Base-by-base conservation (phyloP, 2,113 vertebrate genomes). In the Tiliqua scincoides region DNA sequence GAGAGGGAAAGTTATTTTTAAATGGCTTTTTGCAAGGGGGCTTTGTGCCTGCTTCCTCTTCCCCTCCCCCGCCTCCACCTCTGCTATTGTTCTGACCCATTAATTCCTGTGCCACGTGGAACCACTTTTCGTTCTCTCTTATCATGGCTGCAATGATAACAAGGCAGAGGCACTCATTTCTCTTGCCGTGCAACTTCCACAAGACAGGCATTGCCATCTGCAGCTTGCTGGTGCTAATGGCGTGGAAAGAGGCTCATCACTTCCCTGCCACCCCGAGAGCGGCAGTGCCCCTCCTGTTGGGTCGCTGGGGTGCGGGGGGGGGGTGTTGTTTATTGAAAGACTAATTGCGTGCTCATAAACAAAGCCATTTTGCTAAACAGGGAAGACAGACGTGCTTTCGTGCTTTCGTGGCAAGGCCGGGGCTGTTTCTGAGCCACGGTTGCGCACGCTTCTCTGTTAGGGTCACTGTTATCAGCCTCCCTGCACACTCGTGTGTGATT, bases 81-180 rank as follows among this genome's bases (percentile, higher is more conserved):
- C 27, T 4, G n/a, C 30, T 74, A 32, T 70, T 61, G 72, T 82
- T 76, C 79, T 82, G 72, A 76, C 35, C 72, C 72, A 87, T 87
- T 82, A 82, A 82, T 65, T 65, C 61, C 43, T 17, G 72, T 32
- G 27, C 79, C 79, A 27, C 12, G 52, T 76, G 79, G 79, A 76
- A 76, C 71, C 4, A 20, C 11, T 75, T 48, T 75, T 75, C 52
- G 62, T 82, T 87, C 72, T 62, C 59, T 14, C 48, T 48, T 48
- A 70, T 59, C 61, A 43, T 40, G 62, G 79, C 79, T 68, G 61
- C 43, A 25, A 59, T 80, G 77, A 86, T 72, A 71, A 65, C 37
- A 18, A 37, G 76, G 18, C 32, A 71, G 32, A 14, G 6, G 67
- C 9, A 52, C 48, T 68, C 61, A 76, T 87, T 76, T 87, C 70